phyloP scores from a whole-genome alignment of 1,140 invertebrate species.

The Homalodisca vitripennis region DNA sequence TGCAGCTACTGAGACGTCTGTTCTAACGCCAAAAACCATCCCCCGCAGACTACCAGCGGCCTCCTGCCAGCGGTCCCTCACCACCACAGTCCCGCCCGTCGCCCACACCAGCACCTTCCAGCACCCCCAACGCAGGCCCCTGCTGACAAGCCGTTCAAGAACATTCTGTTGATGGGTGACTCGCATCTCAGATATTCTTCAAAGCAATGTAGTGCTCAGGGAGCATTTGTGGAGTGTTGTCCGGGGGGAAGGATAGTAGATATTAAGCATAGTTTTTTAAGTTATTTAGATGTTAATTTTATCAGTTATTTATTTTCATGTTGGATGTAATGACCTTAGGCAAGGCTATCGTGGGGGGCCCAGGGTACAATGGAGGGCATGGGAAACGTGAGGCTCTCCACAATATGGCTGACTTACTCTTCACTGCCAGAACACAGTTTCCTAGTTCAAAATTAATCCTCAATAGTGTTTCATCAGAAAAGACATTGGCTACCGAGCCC shows the following conservation, averaged over 20 bases:
- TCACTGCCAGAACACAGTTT: background rate
- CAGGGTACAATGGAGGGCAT: constrained; percentile 14
- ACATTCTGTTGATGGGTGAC: background rate
- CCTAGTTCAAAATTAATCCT: background rate
- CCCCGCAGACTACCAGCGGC: too few relatives aligned
- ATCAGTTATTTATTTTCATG: constrained; percentile 6
- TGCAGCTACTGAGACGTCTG: too few relatives aligned
- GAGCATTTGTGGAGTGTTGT: background rate
- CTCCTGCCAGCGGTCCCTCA: too few relatives aligned
- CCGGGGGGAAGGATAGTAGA: constrained; percentile 2
- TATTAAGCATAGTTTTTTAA: background rate
- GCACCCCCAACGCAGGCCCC: too few relatives aligned
- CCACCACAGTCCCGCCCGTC: too few relatives aligned
- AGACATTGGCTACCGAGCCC: constrained; percentile 3
- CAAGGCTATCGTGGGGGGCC: background rate
- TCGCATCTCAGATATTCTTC: background rate
- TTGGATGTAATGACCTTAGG: constrained; percentile 5
- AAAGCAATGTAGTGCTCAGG: background rate
- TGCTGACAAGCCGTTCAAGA: background rate
- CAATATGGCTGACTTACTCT: constrained; percentile 6
- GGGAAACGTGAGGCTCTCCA: constrained; percentile 17
- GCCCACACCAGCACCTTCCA: too few relatives aligned
- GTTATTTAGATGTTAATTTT: background rate
- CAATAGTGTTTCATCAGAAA: background rate
- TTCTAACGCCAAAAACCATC: too few relatives aligned